phyloP scores from a whole-genome alignment of 2,888 invertebrate species.

The Diogma glabrata region DNA sequence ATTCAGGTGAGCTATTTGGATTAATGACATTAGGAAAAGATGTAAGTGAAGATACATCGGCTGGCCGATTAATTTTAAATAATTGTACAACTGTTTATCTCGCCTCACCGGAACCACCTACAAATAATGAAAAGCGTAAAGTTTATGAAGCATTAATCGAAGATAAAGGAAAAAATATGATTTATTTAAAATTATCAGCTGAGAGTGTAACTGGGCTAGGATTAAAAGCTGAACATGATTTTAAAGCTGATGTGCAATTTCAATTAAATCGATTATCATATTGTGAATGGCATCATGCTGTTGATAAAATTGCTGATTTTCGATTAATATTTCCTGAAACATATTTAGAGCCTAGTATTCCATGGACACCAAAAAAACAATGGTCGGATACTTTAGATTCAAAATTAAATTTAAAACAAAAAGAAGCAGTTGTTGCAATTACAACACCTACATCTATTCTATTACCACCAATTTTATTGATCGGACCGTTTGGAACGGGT shows the following conservation, averaged over 20 bases:
- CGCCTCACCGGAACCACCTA: conserved; percentile 29
- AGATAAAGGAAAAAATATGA: conserved; percentile 67
- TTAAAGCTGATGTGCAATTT: conserved; percentile 65
- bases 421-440: conserved; percentile 65
- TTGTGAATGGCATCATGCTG: conserved; percentile 74
- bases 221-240: conserved; percentile 49
- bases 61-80: conserved; percentile 64
- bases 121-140: conserved; percentile 31
- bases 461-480: conserved; percentile 59
- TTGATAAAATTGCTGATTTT: conserved; percentile 61
- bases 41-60: conserved; percentile 70
- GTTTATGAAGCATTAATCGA: conserved; percentile 68
- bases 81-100: conserved; percentile 62
- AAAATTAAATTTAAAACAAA: conserved; percentile 62
- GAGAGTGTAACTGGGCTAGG: conserved; percentile 50
- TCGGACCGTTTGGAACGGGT: conserved; percentile 78
- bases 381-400: conserved; percentile 52
- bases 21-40: conserved; percentile 58
- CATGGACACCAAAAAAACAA: conserved; percentile 56
- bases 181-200: conserved; percentile 59
- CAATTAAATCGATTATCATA: conserved; percentile 67
- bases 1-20: conserved; percentile 64
- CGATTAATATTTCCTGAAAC: conserved; percentile 61
- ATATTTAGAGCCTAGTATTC: conserved; percentile 48
- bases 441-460: conserved; percentile 49